A percentile compares a stretch with the other conserved stretches of the same genome.
These are phyloP conservation scores for Osmoderma eremita DNA, from an alignment of 2,888 invertebrate genomes.

Conservation along the genomic window DNA sequence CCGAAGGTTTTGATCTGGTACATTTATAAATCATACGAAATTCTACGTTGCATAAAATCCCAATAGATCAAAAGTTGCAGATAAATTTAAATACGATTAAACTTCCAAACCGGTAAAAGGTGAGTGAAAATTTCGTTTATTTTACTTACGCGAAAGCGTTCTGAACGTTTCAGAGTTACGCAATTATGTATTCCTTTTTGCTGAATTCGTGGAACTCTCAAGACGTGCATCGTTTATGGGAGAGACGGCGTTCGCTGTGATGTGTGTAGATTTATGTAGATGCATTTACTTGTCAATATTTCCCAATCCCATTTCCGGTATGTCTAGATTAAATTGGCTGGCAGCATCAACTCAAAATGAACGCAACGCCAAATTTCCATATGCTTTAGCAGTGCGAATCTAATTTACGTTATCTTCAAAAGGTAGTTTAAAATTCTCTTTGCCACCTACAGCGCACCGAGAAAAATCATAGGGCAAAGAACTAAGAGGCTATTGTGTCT, in stretches of 20 bases:
- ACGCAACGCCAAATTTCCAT: background rate
- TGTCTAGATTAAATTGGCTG: conserved; percentile 26
- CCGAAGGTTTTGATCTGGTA: too few species aligned
- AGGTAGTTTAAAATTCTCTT: conserved; percentile 11
- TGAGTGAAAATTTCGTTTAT: too few species aligned
- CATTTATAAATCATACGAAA: too few species aligned
- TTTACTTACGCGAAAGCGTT: too few species aligned
- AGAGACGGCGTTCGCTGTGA: too few species aligned
- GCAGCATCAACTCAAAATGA: background rate
- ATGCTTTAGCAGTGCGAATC: conserved; percentile 12
- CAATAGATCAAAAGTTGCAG: too few species aligned
- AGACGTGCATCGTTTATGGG: too few species aligned
- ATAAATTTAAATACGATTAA: too few species aligned
- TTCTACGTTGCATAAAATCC: too few species aligned
- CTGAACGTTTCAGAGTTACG: too few species aligned
- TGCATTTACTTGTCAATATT: conserved; percentile 30
- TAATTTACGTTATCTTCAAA: conserved; percentile 22
- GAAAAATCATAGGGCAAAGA: background rate
- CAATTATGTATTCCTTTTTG: conserved; percentile 2
- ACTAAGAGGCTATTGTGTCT: too few species aligned
- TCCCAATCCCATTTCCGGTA: conserved; percentile 27
- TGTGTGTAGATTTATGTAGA: conserved; percentile 6
- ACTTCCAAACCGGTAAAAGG: too few species aligned
- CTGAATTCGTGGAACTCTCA: conserved; percentile 3
- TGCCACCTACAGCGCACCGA: background rate